These are phyloP conservation scores for Lagodon rhomboides DNA, from an alignment of 2,797 vertebrate genomes.

Conservation along the genomic window DNA sequence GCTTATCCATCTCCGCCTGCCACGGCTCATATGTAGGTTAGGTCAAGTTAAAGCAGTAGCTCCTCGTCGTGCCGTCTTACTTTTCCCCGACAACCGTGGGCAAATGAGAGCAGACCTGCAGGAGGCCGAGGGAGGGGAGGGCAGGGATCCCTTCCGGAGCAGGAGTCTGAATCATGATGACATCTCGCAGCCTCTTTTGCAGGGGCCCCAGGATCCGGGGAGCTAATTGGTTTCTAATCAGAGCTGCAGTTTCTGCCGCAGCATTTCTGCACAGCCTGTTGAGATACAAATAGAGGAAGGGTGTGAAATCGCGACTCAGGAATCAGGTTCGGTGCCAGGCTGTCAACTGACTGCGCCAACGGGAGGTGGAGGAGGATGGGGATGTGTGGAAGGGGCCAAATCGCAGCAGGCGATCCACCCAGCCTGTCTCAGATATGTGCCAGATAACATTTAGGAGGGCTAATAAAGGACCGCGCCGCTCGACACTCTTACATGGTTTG, in stretches of 20 bases:
- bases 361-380: slow-evolving; percentile 55
- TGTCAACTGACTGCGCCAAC: slow-evolving; percentile 59
- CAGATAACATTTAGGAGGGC: slow-evolving; percentile 72
- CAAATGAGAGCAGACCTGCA: slow-evolving; percentile 50
- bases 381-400: slow-evolving; percentile 61
- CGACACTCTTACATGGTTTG: slow-evolving; percentile 32
- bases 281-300: slow-evolving; percentile 63
- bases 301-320: slow-evolving; percentile 66
- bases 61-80: slow-evolving; percentile 29
- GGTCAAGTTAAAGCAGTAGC: slow-evolving; percentile 46
- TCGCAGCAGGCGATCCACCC: slow-evolving; percentile 59
- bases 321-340: slow-evolving; percentile 63
- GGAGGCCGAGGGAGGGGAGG: slow-evolving; percentile 7
- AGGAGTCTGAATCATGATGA: slow-evolving; percentile 41
- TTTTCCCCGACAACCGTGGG: slow-evolving; percentile 35
- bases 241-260: slow-evolving; percentile 51
- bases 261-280: slow-evolving; percentile 50
- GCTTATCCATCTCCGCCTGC: slow-evolving; percentile 35
- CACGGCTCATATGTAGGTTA: slow-evolving; percentile 54
- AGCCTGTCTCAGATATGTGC: slow-evolving; percentile 66
- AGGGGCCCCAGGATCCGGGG: slow-evolving; percentile 51
- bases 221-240: slow-evolving; percentile 81
- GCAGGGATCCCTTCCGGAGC: slow-evolving; percentile 36
- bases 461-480: slow-evolving; percentile 68
- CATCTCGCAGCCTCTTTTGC: slow-evolving; percentile 53